Conservation (phyloP, 1,140 invertebrate genomes). For the Samia ricini region DNA sequence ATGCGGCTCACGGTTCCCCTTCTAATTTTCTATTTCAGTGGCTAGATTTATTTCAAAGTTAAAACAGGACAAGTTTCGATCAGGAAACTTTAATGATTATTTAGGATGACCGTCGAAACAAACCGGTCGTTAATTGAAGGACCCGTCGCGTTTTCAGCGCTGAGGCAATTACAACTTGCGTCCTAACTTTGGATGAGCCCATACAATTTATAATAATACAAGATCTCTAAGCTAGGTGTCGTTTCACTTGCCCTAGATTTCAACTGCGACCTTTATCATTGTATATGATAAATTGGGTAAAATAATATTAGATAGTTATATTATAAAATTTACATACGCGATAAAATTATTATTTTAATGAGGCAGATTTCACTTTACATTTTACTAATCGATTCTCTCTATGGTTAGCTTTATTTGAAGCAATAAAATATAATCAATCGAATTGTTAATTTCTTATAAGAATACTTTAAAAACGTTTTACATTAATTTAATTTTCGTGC, state of each 20-base stretch:
- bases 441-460: no score
- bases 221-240: background rate
- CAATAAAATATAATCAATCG: no score
- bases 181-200: background rate
- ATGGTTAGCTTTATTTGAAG: no score
- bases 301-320: no score
- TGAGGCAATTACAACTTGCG: background rate
- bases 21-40: background rate
- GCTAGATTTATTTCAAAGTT: background rate
- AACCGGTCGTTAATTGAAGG: background rate
- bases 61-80: background rate
- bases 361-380: no score
- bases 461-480: no score
- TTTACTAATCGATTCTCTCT: no score
- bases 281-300: background rate
- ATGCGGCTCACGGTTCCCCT: no score
- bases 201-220: background rate
- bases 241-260: background rate
- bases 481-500: no score
- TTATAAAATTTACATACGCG: no score
- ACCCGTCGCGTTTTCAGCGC: background rate
- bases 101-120: background rate
- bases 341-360: background rate
- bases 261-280: background rate
- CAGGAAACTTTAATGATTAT: background rate